Percentiles rank a stretch among this genome's conserved stretches.
phyloP scores from a whole-genome alignment of 2,113 vertebrate species.

The rat (Rattus norvegicus) region GRCr8 NC_086020.1:189379001-189379500 shows the following conservation, averaged over 20 bases:
- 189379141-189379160: neutral
- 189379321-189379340: neutral
- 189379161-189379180: neutral
- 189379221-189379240: neutral
- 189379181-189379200: neutral
- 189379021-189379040: neutral
- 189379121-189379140: neutral
- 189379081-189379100: neutral
- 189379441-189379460: neutral
- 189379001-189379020: neutral
- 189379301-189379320: constrained; percentile 1
- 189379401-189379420: neutral
- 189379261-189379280: neutral
- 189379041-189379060: constrained; percentile 20
- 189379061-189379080: neutral
- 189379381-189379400: neutral
- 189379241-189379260: neutral
- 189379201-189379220: neutral
- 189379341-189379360: neutral
- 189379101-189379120: neutral
- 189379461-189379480: neutral
- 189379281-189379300: neutral
- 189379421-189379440: neutral
- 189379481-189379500: neutral
- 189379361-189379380: neutral